Conservation (phyloP, 1,140 invertebrate genomes). For the Adoxophyes honmai region DNA sequence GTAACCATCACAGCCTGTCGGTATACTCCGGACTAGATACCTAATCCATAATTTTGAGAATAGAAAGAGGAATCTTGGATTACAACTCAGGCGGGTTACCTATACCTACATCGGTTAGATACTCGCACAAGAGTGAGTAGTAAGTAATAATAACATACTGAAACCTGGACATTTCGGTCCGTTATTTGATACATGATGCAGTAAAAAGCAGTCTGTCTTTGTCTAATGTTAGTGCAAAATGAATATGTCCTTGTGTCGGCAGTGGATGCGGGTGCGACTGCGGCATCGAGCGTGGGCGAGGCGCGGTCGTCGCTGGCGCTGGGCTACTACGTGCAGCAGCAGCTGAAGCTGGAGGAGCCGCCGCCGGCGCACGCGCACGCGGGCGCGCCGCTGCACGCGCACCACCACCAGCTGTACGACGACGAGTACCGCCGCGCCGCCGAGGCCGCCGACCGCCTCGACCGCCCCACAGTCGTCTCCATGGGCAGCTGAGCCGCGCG, state of each 20-base stretch:
- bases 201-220: no score
- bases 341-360: conserved; percentile 56
- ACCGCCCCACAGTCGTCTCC: conserved; percentile 61
- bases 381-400: conserved; percentile 19
- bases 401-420: conserved; percentile 22
- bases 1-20: no score
- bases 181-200: no score
- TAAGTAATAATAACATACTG: no score
- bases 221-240: no score
- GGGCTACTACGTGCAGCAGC: conserved; percentile 42
- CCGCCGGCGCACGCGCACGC: conserved; percentile 42
- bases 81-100: no score
- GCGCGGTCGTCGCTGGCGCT: conserved; percentile 33
- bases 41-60: no score
- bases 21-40: no score
- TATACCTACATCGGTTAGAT: no score
- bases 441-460: conserved; percentile 36
- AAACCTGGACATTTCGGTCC: no score
- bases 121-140: no score
- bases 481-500: conserved; percentile 53
- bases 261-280: conserved; percentile 7
- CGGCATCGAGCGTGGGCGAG: conserved; percentile 16
- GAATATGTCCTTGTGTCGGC: conserved; percentile 2
- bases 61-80: no score
- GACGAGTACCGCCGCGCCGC: conserved; percentile 39